These are phyloP conservation scores for Athene cunicularia DNA, from an alignment of 2,113 vertebrate species.

Conservation along the genomic window DNA sequence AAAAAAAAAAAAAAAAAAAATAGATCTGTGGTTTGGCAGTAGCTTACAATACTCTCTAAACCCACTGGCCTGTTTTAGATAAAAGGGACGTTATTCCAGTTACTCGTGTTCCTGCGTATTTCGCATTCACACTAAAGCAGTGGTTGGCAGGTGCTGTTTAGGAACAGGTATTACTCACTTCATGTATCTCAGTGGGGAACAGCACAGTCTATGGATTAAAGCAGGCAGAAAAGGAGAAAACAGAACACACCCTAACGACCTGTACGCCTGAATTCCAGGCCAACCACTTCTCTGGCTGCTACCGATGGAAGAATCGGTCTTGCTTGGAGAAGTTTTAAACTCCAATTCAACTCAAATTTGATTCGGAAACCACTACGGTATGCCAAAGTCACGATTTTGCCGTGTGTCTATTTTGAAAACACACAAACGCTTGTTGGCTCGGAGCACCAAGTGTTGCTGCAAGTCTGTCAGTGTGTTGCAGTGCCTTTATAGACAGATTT, in stretches of 20 bases:
- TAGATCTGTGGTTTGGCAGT: neutral
- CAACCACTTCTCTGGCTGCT: neutral
- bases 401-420: neutral
- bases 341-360: neutral
- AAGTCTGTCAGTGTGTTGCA: neutral
- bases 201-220: neutral
- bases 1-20: neutral
- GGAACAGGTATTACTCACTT: neutral
- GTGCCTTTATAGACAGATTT: neutral
- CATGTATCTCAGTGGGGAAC: neutral
- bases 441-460: neutral
- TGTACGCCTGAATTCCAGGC: neutral
- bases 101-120: conserved; percentile 15
- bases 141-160: neutral
- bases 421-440: neutral
- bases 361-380: neutral
- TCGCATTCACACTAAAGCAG: neutral
- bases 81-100: neutral
- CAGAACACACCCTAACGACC: neutral
- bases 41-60: neutral
- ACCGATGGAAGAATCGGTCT: neutral
- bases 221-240: neutral
- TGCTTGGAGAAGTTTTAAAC: neutral
- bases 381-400: neutral
- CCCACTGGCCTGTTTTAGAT: neutral